phyloP scores from a whole-genome alignment of 1,140 invertebrate genomes.

The Glomeris maerens region DNA sequence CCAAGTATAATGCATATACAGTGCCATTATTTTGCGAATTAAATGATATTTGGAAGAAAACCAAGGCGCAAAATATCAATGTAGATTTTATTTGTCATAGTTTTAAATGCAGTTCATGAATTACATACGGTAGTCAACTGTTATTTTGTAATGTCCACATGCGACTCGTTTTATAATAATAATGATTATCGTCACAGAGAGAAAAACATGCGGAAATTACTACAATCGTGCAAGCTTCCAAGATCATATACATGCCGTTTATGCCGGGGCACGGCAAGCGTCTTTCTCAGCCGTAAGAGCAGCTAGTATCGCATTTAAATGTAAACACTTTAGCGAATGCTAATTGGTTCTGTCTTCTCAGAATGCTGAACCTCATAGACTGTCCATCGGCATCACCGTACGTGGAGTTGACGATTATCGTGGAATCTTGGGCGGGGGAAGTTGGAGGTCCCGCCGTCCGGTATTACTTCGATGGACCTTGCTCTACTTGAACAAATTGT shows the following conservation, averaged over 20 bases:
- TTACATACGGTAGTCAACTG: too few species aligned
- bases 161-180: background rate
- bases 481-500: too few species aligned
- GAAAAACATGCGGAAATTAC: slow-evolving; percentile 25
- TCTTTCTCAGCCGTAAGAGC: slow-evolving; percentile 26
- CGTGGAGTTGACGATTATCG: background rate
- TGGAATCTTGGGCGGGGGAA: background rate
- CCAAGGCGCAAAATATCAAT: too few species aligned
- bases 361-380: background rate
- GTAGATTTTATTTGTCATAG: too few species aligned
- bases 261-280: slow-evolving; percentile 29
- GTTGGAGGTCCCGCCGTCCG: background rate
- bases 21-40: too few species aligned
- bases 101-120: too few species aligned
- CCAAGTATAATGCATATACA: too few species aligned
- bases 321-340: background rate
- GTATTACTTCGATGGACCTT: too few species aligned
- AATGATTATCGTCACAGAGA: background rate
- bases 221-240: slow-evolving; percentile 28
- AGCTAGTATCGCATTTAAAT: background rate
- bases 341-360: background rate
- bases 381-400: background rate
- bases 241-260: slow-evolving; percentile 30
- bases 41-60: too few species aligned
- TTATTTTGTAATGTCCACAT: background rate